phyloP scores from a whole-genome alignment of 2,797 vertebrate genomes.

The Cryptoblepharus egeriae region DNA sequence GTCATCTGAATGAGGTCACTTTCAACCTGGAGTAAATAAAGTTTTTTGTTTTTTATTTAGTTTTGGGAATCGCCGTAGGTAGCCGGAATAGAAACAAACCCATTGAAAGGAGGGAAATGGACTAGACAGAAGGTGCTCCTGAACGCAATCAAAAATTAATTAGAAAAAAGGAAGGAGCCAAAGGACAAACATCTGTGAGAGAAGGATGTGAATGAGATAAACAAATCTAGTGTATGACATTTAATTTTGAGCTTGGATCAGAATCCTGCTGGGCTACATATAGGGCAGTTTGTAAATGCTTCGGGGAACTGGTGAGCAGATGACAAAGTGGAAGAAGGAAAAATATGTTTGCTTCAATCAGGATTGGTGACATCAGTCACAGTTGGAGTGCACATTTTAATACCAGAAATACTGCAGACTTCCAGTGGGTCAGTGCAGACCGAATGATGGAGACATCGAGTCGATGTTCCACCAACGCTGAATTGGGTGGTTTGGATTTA shows the following conservation, averaged over 20 bases:
- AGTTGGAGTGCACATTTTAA: not conserved
- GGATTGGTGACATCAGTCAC: conserved; percentile 10
- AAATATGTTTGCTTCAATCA: conserved; percentile 31
- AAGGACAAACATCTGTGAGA: conserved; percentile 77
- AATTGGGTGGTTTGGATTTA: not conserved
- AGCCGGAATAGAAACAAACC: conserved; percentile 42
- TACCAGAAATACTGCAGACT: not conserved
- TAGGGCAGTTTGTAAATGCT: conserved; percentile 42
- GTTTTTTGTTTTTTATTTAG: not conserved
- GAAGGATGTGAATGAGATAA: conserved; percentile 61
- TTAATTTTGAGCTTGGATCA: conserved; percentile 60
- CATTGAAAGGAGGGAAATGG: conserved; percentile 57
- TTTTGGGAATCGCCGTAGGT: conserved; percentile 23
- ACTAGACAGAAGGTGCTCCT: conserved; percentile 76
- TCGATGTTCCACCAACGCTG: not conserved
- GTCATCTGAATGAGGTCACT: conserved; percentile 25
- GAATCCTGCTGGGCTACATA: conserved; percentile 65
- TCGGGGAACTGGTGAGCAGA: not conserved
- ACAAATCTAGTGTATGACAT: conserved; percentile 59
- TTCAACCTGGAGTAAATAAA: conserved; percentile 40
- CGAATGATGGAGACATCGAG: too few relatives aligned
- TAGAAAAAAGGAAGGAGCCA: conserved; percentile 74
- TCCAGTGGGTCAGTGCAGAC: not conserved
- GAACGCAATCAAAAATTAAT: conserved; percentile 78
- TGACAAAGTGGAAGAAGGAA: not conserved